Percentiles rank a stretch among this genome's conserved stretches.
These are phyloP conservation scores for Rostratula benghalensis DNA, from an alignment of 2,113 vertebrate species.

Conservation along the genomic window DNA sequence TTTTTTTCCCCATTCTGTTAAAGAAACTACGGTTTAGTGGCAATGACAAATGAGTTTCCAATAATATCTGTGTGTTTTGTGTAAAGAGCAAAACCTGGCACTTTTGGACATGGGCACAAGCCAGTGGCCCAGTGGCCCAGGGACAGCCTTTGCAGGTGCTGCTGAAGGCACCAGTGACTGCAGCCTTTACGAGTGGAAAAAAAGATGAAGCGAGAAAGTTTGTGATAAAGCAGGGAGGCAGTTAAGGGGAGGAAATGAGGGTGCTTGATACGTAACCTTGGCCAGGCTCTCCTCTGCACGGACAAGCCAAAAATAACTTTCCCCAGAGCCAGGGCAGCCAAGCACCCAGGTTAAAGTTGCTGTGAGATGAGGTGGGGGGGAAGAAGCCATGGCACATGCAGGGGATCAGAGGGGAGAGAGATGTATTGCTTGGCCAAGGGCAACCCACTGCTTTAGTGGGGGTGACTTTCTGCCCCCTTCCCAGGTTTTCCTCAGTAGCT, in stretches of 20 bases:
- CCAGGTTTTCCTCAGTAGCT: fast-evolving
- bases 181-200: conserved; percentile 30
- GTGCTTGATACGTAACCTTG: neutral
- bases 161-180: neutral
- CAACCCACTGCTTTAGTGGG: neutral
- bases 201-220: conserved; percentile 30
- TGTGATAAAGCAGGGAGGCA: conserved; percentile 63
- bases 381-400: fast-evolving
- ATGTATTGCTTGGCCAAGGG: neutral
- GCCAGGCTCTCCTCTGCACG: neutral
- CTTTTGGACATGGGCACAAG: neutral
- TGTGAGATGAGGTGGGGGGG: fast-evolving
- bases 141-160: neutral
- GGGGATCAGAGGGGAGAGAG: neutral
- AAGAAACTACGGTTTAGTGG: neutral
- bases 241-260: conserved; percentile 35
- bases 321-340: neutral
- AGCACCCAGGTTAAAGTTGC: neutral
- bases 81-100: neutral
- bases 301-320: conserved; percentile 6
- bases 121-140: neutral
- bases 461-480: neutral
- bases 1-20: fast-evolving
- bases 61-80: neutral
- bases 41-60: neutral